These are phyloP conservation scores for Latheticus oryzae DNA, from an alignment of 2,888 invertebrate genomes.

Conservation along the genomic window DNA sequence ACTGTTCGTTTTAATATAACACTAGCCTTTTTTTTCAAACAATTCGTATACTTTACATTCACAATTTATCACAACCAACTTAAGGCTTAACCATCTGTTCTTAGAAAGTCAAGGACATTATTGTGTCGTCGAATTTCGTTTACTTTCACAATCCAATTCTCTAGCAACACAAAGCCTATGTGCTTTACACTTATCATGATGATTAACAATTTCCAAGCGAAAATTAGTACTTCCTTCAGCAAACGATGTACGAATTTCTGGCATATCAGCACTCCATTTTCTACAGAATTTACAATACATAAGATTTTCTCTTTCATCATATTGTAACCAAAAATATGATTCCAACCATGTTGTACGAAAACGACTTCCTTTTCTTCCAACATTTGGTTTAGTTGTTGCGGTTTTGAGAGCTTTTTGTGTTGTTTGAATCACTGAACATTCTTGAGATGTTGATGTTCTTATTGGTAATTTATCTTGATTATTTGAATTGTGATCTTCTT, in stretches of 20 bases:
- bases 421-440: constrained; percentile 62
- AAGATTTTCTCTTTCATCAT: constrained; percentile 74
- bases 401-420: constrained; percentile 10
- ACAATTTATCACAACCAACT: constrained; percentile 15
- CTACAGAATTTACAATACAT: constrained; percentile 82
- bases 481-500: constrained; percentile 49
- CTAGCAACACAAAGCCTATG: constrained; percentile 74
- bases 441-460: constrained; percentile 56
- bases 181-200: constrained; percentile 83
- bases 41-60: constrained; percentile 2
- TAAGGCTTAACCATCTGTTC: constrained; percentile 16
- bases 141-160: constrained; percentile 60
- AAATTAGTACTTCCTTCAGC: constrained; percentile 83
- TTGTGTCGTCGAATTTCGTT: background rate
- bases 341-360: constrained; percentile 78
- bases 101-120: constrained; percentile 12
- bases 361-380: constrained; percentile 70
- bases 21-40: constrained; percentile 16
- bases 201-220: constrained; percentile 81
- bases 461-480: no score
- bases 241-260: constrained; percentile 81
- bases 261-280: constrained; percentile 77
- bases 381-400: constrained; percentile 34
- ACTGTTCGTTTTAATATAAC: constrained; percentile 6
- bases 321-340: constrained; percentile 79